Base-by-base conservation (phyloP, 2,888 invertebrate genomes). In the Acrocyrtus sp. region DNA sequence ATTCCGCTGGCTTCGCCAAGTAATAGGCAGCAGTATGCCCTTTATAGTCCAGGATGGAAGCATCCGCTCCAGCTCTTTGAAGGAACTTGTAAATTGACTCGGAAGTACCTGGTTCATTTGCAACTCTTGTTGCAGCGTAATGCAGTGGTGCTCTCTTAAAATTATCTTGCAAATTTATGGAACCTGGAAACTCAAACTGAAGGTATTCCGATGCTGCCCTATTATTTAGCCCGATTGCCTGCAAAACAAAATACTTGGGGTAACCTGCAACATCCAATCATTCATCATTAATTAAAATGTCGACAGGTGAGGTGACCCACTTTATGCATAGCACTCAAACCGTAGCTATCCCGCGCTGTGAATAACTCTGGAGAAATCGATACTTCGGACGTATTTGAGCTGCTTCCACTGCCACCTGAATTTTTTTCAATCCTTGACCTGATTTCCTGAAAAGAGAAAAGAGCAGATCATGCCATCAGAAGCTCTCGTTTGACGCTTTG, bases 81-180 rank as follows among this genome's bases (percentile, higher is more conserved):
- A 97, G 87, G 63, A 92, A 88, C 82, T 92, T 89, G 83, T 90
- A 95, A 82, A 92, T 91, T 78, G 90, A 88, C 17, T 66, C 57
- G 81, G 94, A 94, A 83, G 92, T 91, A 24, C 90, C 86, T 15
- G 91, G 88, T 1, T 63, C 63, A 26, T 43, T 39, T 0, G 63
- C 26, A 3, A 43, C 53, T 29, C 45, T 29, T 6, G 53, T 39
- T 1, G 94, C 93, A 0, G 95, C 92, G 85, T 94, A 96, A 85
- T 96, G 96, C 54, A 96, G 85, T 0, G 96, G 91, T 0, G 94
- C 94, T 79, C 94, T 88, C 22, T 95, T 95, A 74, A 95, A 93
- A 82, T 90, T 90, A 84, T 96, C 96, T 19, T 88, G 86, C 41
- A 89, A 88, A 57, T 89, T 88, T 1, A 91, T 89, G 82, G 89